Conservation (phyloP, 2,797 vertebrate genomes). For the Sebastes diploproa region DNA sequence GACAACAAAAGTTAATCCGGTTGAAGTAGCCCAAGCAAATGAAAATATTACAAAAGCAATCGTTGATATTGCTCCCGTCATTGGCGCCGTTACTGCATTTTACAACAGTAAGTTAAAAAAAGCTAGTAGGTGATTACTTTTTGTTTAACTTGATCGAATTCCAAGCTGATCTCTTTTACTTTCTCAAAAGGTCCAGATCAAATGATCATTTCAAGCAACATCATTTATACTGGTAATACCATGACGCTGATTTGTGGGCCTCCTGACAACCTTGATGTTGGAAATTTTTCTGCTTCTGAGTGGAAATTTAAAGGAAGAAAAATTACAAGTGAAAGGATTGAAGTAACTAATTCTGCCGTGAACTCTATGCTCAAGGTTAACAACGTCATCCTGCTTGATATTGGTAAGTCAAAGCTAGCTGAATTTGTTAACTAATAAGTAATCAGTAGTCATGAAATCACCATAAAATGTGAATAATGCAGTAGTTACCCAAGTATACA, state of each 20-base stretch:
- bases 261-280: background rate
- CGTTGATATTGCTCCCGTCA: slow-evolving; percentile 14
- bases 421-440: background rate
- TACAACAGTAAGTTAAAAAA: slow-evolving; percentile 49
- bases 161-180: background rate
- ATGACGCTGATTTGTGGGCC: slow-evolving; percentile 47
- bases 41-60: slow-evolving; percentile 31
- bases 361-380: slow-evolving; percentile 35
- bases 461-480: background rate
- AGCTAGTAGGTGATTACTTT: background rate
- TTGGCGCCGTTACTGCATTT: background rate
- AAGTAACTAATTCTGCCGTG: rapidly evolving
- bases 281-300: rapidly evolving
- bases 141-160: background rate
- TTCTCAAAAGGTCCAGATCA: slow-evolving; percentile 10
- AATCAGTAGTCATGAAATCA: background rate
- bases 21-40: slow-evolving; percentile 65
- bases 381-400: slow-evolving; percentile 32
- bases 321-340: slow-evolving; percentile 2
- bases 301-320: slow-evolving; percentile 54
- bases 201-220: rapidly evolving
- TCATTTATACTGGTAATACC: slow-evolving; percentile 28
- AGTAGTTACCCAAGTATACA: background rate
- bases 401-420: slow-evolving; percentile 58
- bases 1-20: slow-evolving; percentile 12